Evolutionary conservation across 2,113 vertebrate species (phyloP).

Genomic region (Hippotragus niger): DNA sequence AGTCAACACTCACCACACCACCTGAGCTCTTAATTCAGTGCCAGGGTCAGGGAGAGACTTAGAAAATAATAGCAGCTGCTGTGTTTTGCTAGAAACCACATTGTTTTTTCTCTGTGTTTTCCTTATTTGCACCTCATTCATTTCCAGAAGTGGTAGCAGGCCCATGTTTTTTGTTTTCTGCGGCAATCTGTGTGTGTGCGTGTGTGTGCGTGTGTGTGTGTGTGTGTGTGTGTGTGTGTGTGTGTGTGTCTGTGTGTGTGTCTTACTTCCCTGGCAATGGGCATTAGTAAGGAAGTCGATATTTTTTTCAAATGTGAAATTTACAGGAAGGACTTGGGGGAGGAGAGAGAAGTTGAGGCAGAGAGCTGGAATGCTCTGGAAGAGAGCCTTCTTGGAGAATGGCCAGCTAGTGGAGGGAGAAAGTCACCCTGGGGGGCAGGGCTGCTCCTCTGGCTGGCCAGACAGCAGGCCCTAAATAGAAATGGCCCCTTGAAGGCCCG

Average conservation of each 20-base stretch:
- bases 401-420: not conserved
- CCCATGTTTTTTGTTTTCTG: constrained; percentile 30
- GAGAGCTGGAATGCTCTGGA: not conserved
- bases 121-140: not conserved
- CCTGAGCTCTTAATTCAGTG: constrained; percentile 20
- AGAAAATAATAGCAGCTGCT: not conserved
- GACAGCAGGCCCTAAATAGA: too few species aligned
- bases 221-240: not conserved
- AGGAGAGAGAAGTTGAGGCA: constrained; percentile 3
- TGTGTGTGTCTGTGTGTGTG: not conserved
- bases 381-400: not conserved
- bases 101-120: not conserved
- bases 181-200: not conserved
- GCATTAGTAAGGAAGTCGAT: constrained; percentile 69
- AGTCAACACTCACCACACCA: not conserved
- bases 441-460: accelerated
- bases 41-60: constrained; percentile 13
- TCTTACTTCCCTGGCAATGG: not conserved
- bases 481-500: accelerated
- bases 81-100: not conserved
- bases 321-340: not conserved
- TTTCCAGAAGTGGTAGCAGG: constrained; percentile 47
- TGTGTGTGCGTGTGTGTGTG: not conserved
- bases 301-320: constrained; percentile 46
- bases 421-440: not conserved